A percentile compares a stretch with the other conserved stretches of the same genome.
phyloP scores from a whole-genome alignment of 2,113 vertebrate species.

The Sorex araneus region DNA sequence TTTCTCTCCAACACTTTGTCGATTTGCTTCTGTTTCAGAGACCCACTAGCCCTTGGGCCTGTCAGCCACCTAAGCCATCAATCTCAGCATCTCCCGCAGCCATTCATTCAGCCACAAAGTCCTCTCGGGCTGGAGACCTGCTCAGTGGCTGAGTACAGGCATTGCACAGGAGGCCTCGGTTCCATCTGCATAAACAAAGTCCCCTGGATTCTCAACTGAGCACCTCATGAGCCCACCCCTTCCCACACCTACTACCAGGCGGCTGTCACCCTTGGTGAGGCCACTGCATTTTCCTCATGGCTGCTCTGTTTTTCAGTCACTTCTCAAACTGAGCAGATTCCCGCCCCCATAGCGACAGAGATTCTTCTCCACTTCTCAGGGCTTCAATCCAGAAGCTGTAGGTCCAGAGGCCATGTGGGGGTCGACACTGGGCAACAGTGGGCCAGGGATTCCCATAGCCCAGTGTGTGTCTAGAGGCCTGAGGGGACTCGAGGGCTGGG shows the following conservation, averaged over 20 bases:
- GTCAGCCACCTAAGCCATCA: not conserved
- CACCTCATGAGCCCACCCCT: not conserved
- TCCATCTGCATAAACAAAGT: not conserved
- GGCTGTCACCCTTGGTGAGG: not conserved
- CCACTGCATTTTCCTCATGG: not conserved
- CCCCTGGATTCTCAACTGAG: not conserved
- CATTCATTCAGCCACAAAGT: no score
- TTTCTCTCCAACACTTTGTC: not conserved
- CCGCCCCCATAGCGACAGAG: not conserved
- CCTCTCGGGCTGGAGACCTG: no score
- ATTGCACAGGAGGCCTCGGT: no score
- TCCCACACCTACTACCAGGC: not conserved
- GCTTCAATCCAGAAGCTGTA: not conserved
- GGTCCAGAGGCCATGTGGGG: rapidly evolving
- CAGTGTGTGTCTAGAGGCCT: not conserved
- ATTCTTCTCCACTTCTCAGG: rapidly evolving
- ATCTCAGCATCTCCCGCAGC: not conserved
- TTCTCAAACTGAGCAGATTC: not conserved
- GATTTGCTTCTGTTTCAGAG: not conserved
- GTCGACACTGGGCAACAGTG: rapidly evolving
- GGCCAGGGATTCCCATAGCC: not conserved
- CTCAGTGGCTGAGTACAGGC: no score
- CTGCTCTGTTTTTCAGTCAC: not conserved
- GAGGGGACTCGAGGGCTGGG: not conserved
- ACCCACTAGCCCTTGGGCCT: not conserved